These are phyloP conservation scores for Butorides virescens DNA, from an alignment of 2,113 vertebrate species.

Conservation along the genomic window DNA sequence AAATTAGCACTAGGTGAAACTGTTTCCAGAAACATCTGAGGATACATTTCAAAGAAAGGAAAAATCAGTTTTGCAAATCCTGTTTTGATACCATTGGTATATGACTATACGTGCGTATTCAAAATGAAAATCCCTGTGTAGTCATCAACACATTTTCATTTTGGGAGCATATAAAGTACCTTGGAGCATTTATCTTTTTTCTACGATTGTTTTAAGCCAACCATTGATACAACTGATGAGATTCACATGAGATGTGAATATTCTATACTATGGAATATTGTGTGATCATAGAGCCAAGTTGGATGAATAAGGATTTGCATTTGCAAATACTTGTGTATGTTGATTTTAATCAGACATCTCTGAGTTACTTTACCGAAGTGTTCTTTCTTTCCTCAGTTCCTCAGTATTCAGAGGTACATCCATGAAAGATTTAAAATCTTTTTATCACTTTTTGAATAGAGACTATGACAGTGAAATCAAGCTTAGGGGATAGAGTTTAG, in stretches of 20 bases:
- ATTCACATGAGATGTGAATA: neutral
- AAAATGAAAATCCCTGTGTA: neutral
- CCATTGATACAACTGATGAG: neutral
- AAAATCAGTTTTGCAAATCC: neutral
- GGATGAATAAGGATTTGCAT: neutral
- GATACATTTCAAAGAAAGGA: neutral
- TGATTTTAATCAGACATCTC: neutral
- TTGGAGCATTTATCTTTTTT: neutral
- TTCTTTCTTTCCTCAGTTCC: neutral
- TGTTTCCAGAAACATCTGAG: neutral
- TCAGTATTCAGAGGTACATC: neutral
- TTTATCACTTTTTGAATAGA: neutral
- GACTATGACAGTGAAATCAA: neutral
- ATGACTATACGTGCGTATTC: neutral
- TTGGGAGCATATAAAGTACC: neutral
- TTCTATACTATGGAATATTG: neutral
- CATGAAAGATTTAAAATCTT: neutral
- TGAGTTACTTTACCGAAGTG: neutral
- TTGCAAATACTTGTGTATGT: neutral
- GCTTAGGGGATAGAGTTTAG: neutral
- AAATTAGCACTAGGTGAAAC: neutral
- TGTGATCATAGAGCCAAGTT: neutral
- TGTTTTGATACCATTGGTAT: neutral
- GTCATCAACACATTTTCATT: neutral
- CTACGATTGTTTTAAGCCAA: neutral